Conservation (phyloP, 2,888 invertebrate species). For the Orthosia incerta region DNA sequence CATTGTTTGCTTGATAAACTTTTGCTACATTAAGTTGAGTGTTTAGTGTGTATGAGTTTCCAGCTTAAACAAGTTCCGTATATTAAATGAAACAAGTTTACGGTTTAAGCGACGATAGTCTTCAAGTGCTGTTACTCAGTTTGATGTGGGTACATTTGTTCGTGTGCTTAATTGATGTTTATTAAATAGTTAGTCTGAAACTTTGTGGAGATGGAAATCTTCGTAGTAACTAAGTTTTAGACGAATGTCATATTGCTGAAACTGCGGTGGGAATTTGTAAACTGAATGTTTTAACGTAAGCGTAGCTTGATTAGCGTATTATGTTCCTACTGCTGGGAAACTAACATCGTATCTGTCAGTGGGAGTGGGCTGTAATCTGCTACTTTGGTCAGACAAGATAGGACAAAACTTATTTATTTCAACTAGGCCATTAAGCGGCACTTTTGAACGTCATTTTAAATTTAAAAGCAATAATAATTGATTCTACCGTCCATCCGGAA, state of each 20-base stretch:
- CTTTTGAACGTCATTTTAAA: too few species aligned
- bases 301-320: too few species aligned
- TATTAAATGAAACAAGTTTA: constrained; percentile 64
- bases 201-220: constrained; percentile 18
- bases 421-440: too few species aligned
- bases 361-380: too few species aligned
- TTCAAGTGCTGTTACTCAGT: constrained; percentile 38
- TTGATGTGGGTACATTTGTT: constrained; percentile 49
- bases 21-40: constrained; percentile 47
- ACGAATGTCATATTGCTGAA: not conserved
- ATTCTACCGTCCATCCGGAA: too few species aligned
- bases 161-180: constrained; percentile 48
- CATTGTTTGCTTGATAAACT: constrained; percentile 54
- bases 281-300: not conserved
- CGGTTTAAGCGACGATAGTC: constrained; percentile 35
- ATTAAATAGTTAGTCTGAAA: constrained; percentile 35
- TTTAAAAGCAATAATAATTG: too few species aligned
- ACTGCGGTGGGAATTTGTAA: not conserved
- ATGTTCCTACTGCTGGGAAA: too few species aligned
- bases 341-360: too few species aligned
- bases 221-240: not conserved
- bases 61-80: constrained; percentile 56
- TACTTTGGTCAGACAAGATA: too few species aligned
- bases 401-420: too few species aligned
- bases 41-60: constrained; percentile 53